Conservation (phyloP, 2,113 vertebrate species). For the Cisticola juncidis region DNA sequence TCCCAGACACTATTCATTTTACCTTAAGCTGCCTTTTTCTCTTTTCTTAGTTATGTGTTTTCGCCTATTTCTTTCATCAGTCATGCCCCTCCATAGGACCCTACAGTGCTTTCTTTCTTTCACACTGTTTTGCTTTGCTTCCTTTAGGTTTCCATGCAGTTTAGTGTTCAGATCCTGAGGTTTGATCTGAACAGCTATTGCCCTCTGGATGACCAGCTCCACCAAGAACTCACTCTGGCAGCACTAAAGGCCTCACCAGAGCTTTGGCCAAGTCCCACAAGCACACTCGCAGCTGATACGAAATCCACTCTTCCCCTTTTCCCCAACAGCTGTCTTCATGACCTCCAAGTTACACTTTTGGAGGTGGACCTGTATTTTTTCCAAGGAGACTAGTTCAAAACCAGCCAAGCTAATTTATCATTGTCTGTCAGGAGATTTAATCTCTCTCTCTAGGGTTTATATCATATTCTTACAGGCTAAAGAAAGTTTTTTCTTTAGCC, state of each 20-base stretch:
- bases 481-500: not conserved
- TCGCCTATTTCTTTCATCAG: not conserved
- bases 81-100: not conserved
- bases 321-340: not conserved
- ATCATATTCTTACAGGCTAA: not conserved
- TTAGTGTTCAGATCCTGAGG: not conserved
- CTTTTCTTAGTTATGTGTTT: not conserved
- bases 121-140: not conserved
- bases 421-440: not conserved
- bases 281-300: not conserved
- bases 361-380: not conserved
- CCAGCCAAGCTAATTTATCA: constrained; percentile 11
- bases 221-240: not conserved
- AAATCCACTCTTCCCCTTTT: not conserved
- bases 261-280: not conserved
- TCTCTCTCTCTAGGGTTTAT: not conserved
- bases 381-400: not conserved
- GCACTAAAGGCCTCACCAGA: not conserved
- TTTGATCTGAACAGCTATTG: not conserved
- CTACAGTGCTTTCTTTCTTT: not conserved
- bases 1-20: not conserved
- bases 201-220: not conserved
- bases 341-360: not conserved
- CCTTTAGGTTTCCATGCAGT: not conserved
- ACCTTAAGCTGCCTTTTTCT: not conserved